Conservation (phyloP, 1,140 invertebrate species). For the Papilio aristodemus region DNA sequence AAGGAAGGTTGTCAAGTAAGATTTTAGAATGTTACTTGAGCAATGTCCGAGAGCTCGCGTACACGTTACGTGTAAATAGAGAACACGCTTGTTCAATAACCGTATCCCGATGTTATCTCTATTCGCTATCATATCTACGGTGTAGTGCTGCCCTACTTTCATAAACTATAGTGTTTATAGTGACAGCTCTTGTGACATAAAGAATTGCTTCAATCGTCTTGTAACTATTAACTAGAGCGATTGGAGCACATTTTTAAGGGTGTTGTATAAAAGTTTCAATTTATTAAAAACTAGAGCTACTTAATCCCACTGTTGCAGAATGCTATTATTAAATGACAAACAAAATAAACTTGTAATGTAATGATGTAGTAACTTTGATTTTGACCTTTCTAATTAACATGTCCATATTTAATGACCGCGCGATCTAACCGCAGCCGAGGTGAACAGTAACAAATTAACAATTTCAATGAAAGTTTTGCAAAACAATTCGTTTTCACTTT, state of each 20-base stretch:
- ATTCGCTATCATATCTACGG: not conserved
- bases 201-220: not conserved
- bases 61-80: too few relatives aligned
- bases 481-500: slow-evolving; percentile 45
- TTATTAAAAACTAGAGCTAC: too few relatives aligned
- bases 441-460: slow-evolving; percentile 36
- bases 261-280: too few relatives aligned
- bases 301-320: too few relatives aligned
- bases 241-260: too few relatives aligned
- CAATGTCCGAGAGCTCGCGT: too few relatives aligned
- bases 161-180: not conserved
- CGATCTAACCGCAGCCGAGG: slow-evolving; percentile 33
- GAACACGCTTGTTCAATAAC: not conserved
- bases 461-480: slow-evolving; percentile 46
- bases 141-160: slow-evolving; percentile 5
- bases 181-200: not conserved
- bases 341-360: too few relatives aligned
- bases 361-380: too few relatives aligned
- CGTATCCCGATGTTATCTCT: not conserved
- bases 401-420: slow-evolving; percentile 35
- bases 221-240: too few relatives aligned
- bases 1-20: too few relatives aligned
- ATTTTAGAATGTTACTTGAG: too few relatives aligned
- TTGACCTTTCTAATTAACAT: not conserved
- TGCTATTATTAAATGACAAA: too few relatives aligned